phyloP scores from a whole-genome alignment of 92 coral and sea anemone genomes.

The Zoanthus sansibaricus region DNA sequence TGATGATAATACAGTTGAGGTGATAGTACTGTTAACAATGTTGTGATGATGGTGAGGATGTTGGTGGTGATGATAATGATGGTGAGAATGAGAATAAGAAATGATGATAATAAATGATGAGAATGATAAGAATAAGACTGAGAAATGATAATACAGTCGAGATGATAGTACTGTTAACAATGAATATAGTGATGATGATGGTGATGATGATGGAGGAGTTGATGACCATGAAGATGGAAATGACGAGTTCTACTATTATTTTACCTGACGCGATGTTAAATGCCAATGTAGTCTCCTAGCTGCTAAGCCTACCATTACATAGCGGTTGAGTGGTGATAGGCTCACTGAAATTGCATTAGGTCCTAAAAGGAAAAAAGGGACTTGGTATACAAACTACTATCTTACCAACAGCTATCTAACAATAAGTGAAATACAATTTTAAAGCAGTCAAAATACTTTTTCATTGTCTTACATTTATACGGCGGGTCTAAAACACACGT shows the following conservation, averaged over 20 bases:
- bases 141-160: too few relatives aligned
- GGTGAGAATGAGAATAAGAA: not conserved
- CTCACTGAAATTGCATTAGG: conserved; percentile 91
- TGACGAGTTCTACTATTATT: not conserved
- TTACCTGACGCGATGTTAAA: conserved; percentile 82
- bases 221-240: not conserved
- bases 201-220: not conserved
- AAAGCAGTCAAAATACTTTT: too few relatives aligned
- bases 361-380: conserved; percentile 37
- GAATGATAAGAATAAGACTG: not conserved
- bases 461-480: too few relatives aligned
- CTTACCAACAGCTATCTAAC: too few relatives aligned
- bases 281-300: conserved; percentile 87
- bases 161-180: not conserved
- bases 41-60: too few relatives aligned
- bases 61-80: not conserved
- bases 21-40: not conserved
- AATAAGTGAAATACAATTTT: too few relatives aligned
- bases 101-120: not conserved
- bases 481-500: too few relatives aligned
- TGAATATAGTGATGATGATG: not conserved
- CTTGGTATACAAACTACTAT: too few relatives aligned
- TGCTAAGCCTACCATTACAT: conserved; percentile 93
- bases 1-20: not conserved
- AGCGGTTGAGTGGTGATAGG: conserved; percentile 80